These are phyloP conservation scores for Panthera tigris DNA, from an alignment of 2,113 vertebrate genomes.

Conservation along the genomic window DNA sequence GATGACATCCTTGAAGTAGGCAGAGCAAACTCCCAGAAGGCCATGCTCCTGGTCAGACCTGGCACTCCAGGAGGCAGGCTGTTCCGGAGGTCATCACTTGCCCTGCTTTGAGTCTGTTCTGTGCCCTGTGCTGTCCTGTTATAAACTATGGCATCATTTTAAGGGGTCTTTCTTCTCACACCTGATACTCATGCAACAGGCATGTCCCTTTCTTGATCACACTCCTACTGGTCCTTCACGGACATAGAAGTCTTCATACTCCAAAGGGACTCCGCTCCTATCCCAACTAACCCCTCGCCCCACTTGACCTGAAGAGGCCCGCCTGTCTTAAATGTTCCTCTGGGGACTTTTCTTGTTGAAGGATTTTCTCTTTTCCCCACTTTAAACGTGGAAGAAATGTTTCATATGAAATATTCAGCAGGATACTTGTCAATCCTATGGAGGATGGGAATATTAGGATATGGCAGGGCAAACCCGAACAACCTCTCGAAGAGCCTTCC, in stretches of 20 bases:
- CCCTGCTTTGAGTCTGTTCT: neutral
- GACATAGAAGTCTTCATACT: neutral
- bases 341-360: neutral
- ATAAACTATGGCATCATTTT: neutral
- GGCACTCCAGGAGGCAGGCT: neutral
- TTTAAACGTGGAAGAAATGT: slow-evolving; percentile 25
- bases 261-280: no score
- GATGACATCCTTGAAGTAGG: neutral
- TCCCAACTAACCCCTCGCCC: neutral
- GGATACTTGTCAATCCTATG: neutral
- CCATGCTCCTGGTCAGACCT: neutral
- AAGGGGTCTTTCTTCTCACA: neutral
- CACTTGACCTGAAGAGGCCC: neutral
- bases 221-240: neutral
- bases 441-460: neutral
- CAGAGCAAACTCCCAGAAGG: neutral
- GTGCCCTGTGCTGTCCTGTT: neutral
- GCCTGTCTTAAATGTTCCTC: neutral
- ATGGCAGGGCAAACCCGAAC: neutral
- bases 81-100: neutral
- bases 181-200: neutral
- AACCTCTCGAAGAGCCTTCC: neutral
- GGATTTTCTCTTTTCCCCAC: neutral
- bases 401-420: neutral
- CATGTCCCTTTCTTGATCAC: neutral